These are phyloP conservation scores for Apodemus sylvaticus DNA, from an alignment of 2,113 vertebrate genomes.

Conservation along the genomic window DNA sequence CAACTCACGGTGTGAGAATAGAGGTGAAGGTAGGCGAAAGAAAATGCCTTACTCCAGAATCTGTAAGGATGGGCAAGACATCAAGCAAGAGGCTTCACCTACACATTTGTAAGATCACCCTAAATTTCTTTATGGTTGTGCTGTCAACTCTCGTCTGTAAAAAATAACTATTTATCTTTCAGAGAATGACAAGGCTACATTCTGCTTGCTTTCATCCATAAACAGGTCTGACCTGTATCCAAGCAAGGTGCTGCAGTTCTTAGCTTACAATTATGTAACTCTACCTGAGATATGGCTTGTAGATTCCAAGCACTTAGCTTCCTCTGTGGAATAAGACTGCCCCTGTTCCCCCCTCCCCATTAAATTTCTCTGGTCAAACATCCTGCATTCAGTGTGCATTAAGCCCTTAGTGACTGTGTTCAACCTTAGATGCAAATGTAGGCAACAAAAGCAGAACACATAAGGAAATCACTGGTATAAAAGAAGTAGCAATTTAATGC, in stretches of 20 bases:
- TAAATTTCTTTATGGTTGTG: not conserved
- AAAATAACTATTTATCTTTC: not conserved
- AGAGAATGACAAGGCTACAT: not conserved
- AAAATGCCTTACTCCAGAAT: not conserved
- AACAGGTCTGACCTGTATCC: not conserved
- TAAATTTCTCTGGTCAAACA: conserved; percentile 12
- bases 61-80: not conserved
- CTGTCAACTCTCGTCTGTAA: not conserved
- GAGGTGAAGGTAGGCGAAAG: not conserved
- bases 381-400: not conserved
- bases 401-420: not conserved
- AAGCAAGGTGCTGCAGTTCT: not conserved
- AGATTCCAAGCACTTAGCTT: not conserved
- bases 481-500: not conserved
- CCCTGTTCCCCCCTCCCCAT: not conserved
- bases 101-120: not conserved
- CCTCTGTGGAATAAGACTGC: not conserved
- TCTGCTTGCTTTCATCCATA: not conserved
- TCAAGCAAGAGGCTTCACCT: not conserved
- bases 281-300: not conserved
- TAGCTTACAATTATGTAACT: not conserved
- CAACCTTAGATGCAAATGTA: not conserved
- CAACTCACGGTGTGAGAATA: not conserved
- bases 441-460: not conserved
- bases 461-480: not conserved